Evolutionary conservation across 2,888 invertebrate genomes (phyloP).

Genomic region (Automeris io): DNA sequence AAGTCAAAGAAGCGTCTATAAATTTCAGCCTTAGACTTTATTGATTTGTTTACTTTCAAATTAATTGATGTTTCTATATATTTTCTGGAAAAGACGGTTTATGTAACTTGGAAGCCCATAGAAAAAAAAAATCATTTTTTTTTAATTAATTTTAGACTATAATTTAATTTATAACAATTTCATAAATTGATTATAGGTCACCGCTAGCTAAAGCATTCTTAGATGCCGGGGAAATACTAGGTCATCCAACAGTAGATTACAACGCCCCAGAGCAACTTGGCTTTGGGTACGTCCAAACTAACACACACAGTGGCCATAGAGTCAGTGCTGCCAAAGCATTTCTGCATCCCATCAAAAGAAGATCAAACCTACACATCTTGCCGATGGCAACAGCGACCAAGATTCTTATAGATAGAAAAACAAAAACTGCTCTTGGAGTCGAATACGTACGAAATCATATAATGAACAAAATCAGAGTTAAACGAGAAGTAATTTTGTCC

Average conservation of each 20-base stretch:
- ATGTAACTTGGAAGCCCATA: no score
- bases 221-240: conserved; percentile 78
- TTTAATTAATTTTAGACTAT: no score
- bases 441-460: conserved; percentile 62
- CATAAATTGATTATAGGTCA: conserved; percentile 32
- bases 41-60: no score
- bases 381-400: conserved; percentile 73
- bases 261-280: conserved; percentile 77
- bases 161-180: no score
- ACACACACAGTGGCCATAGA: conserved; percentile 76
- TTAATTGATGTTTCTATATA: no score
- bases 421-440: conserved; percentile 73
- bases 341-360: conserved; percentile 66
- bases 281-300: conserved; percentile 79
- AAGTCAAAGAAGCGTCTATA: no score
- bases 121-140: no score
- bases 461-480: conserved; percentile 65
- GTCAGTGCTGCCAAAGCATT: conserved; percentile 79
- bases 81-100: no score
- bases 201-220: conserved; percentile 79
- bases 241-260: conserved; percentile 81
- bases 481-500: conserved; percentile 83
- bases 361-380: conserved; percentile 76
- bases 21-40: no score
- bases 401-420: conserved; percentile 67